phyloP scores from a whole-genome alignment of 2,888 invertebrate species.

The Clanis bilineata region DNA sequence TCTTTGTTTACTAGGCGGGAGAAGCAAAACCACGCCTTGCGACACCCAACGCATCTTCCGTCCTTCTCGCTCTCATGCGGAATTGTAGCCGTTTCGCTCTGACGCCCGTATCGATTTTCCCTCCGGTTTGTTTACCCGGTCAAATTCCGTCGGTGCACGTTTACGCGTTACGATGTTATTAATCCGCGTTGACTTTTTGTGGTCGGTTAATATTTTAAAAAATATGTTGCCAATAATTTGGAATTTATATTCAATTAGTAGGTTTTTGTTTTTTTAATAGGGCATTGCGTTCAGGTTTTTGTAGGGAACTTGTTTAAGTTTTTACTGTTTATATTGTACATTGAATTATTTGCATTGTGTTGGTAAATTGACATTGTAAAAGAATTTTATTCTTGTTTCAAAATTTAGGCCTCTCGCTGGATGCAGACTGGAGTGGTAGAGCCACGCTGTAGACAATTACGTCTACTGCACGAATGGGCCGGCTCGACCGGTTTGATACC shows the following conservation, averaged over 20 bases:
- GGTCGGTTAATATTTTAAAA: constrained; percentile 46
- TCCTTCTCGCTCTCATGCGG: constrained; percentile 51
- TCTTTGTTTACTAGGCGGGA: constrained; percentile 54
- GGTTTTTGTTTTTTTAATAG: constrained; percentile 9
- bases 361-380: no score
- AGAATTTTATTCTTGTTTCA: no score
- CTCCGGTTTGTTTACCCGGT: constrained; percentile 66
- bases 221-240: constrained; percentile 20
- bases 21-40: constrained; percentile 63
- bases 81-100: constrained; percentile 44
- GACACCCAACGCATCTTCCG: constrained; percentile 43
- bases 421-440: no score
- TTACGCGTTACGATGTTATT: constrained; percentile 48
- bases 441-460: no score
- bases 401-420: no score
- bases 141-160: constrained; percentile 58
- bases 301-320: neutral
- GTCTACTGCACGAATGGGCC: no score
- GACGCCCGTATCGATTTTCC: constrained; percentile 64
- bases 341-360: neutral
- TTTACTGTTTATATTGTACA: neutral
- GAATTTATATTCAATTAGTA: constrained; percentile 24
- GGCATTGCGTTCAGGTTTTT: neutral
- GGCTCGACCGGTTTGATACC: no score
- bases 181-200: constrained; percentile 56